phyloP scores from a whole-genome alignment of 1,140 invertebrate genomes.

The Brachionus sp. region DNA sequence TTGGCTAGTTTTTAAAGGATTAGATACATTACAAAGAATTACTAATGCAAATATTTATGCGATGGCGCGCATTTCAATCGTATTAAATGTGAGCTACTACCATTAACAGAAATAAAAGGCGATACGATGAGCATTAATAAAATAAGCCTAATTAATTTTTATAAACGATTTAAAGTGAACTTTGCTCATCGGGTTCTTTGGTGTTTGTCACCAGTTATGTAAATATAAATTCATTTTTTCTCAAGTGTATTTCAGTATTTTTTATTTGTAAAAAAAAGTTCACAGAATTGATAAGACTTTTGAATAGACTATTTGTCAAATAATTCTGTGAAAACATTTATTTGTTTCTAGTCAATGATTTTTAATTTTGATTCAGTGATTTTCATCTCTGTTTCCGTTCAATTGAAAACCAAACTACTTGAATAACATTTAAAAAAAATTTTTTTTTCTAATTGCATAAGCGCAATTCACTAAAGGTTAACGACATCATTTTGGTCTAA shows the following conservation, averaged over 20 bases:
- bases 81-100: slow-evolving; percentile 18
- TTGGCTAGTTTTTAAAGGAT: slow-evolving; percentile 16
- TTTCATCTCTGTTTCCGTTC: background rate
- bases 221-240: background rate
- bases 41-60: slow-evolving; percentile 15
- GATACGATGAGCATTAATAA: slow-evolving; percentile 22
- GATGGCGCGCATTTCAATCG: slow-evolving; percentile 12
- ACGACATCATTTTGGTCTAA: background rate
- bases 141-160: slow-evolving; percentile 42
- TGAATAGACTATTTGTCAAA: background rate
- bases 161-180: background rate
- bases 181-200: background rate
- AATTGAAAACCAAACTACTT: background rate
- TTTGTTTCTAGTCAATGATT: background rate
- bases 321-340: background rate
- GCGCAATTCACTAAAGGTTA: background rate
- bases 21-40: background rate
- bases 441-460: background rate
- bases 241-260: background rate
- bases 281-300: background rate
- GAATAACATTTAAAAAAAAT: background rate
- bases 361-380: background rate
- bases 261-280: background rate
- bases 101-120: slow-evolving; percentile 22
- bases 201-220: background rate